phyloP scores from a whole-genome alignment of 1,140 invertebrate genomes.

The Drosophila mauritiana region DNA sequence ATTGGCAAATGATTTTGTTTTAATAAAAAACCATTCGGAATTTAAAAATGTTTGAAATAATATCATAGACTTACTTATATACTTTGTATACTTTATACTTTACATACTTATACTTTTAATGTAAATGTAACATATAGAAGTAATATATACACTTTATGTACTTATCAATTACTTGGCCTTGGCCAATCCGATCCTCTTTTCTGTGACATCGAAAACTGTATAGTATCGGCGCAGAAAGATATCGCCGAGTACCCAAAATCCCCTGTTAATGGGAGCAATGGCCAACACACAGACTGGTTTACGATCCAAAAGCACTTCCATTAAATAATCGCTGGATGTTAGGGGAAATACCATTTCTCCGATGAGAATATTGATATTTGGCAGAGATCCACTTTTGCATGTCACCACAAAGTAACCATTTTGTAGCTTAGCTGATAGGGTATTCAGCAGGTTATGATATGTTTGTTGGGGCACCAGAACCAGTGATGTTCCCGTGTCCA shows the following conservation, averaged over 20 bases:
- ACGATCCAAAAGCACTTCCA: not conserved
- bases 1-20: not conserved
- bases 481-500: slow-evolving; percentile 91
- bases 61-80: no score
- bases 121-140: no score
- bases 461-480: slow-evolving; percentile 88
- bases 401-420: slow-evolving; percentile 8
- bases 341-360: slow-evolving; percentile 29
- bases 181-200: slow-evolving; percentile 49
- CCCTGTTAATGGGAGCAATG: slow-evolving; percentile 26
- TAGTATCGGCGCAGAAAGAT: slow-evolving; percentile 54
- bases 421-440: slow-evolving; percentile 1
- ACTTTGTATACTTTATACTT: no score
- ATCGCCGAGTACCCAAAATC: slow-evolving; percentile 61
- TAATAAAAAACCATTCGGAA: no score
- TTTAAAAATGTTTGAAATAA: no score
- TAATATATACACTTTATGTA: not conserved
- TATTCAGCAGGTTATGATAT: slow-evolving; percentile 57
- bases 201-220: slow-evolving; percentile 48
- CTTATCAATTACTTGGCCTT: slow-evolving; percentile 4
- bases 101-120: no score
- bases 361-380: slow-evolving; percentile 38
- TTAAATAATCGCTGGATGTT: slow-evolving; percentile 36
- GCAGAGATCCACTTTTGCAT: slow-evolving; percentile 21
- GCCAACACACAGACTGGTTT: slow-evolving; percentile 17